Evolutionary conservation across 2,888 invertebrate species (phyloP).

Genomic region (Acanthoscelides obtectus): DNA sequence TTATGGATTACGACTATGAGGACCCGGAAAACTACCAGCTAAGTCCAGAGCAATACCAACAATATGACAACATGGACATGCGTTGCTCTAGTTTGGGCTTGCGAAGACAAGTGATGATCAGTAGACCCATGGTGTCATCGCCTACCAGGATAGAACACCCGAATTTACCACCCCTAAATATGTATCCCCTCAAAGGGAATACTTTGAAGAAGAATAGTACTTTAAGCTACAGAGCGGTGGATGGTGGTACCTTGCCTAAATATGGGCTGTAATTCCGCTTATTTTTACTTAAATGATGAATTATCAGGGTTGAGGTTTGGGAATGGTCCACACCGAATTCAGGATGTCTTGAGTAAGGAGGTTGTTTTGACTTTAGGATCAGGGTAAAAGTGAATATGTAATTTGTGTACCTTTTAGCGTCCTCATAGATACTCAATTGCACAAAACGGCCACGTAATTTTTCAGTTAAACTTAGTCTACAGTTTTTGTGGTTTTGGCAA

Average conservation of each 20-base stretch:
- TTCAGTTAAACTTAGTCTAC: no score
- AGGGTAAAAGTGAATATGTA: no score
- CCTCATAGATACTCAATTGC: no score
- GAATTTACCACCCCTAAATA: conserved; percentile 73
- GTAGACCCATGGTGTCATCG: conserved; percentile 68
- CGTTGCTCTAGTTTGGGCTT: conserved; percentile 47
- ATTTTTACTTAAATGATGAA: no score
- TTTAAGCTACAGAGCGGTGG: conserved; percentile 34
- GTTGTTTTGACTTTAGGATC: no score
- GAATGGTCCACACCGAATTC: no score
- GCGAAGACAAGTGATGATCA: conserved; percentile 42
- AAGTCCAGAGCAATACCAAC: conserved; percentile 48
- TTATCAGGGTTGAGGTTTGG: no score
- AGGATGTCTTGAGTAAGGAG: no score
- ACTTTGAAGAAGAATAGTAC: conserved; percentile 33
- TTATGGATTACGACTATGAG: conserved; percentile 77
- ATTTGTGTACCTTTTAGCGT: no score
- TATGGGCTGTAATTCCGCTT: conserved; percentile 35
- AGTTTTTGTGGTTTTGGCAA: no score
- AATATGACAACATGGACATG: conserved; percentile 42
- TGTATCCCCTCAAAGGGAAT: conserved; percentile 47
- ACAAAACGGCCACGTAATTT: no score
- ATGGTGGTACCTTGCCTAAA: conserved; percentile 35
- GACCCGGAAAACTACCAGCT: conserved; percentile 72
- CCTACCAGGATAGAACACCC: conserved; percentile 80